phyloP scores from a whole-genome alignment of 2,113 vertebrate species.

The Craseonycteris thonglongyai region DNA sequence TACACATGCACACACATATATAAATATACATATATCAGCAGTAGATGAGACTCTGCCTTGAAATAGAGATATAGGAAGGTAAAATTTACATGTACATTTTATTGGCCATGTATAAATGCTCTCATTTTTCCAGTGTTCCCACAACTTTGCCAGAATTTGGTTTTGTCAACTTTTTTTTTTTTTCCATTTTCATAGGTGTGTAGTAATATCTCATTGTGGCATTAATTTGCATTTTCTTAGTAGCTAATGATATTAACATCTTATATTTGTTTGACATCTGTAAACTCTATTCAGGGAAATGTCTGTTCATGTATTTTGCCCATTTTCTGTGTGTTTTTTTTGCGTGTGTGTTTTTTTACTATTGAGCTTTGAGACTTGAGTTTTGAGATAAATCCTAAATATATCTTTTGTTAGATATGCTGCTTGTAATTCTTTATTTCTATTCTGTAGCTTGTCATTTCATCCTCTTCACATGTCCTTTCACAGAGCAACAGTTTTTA shows the following conservation, averaged over 20 bases:
- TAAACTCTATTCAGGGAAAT: not conserved
- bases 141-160: not conserved
- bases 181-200: not conserved
- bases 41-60: not conserved
- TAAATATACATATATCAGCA: not conserved
- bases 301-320: not conserved
- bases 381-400: not conserved
- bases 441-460: not conserved
- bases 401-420: not conserved
- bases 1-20: not conserved
- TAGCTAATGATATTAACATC: not conserved
- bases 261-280: not conserved
- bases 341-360: not conserved
- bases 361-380: not conserved
- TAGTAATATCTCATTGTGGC: not conserved
- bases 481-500: not conserved
- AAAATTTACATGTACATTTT: not conserved
- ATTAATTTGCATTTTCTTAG: not conserved
- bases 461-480: not conserved
- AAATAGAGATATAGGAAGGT: not conserved
- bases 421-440: not conserved
- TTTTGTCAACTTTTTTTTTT: not conserved
- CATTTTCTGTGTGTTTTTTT: not conserved
- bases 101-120: not conserved
- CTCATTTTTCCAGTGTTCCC: not conserved